These are phyloP conservation scores for Incurvaria masculella DNA, from an alignment of 2,888 invertebrate genomes.

Conservation along the genomic window DNA sequence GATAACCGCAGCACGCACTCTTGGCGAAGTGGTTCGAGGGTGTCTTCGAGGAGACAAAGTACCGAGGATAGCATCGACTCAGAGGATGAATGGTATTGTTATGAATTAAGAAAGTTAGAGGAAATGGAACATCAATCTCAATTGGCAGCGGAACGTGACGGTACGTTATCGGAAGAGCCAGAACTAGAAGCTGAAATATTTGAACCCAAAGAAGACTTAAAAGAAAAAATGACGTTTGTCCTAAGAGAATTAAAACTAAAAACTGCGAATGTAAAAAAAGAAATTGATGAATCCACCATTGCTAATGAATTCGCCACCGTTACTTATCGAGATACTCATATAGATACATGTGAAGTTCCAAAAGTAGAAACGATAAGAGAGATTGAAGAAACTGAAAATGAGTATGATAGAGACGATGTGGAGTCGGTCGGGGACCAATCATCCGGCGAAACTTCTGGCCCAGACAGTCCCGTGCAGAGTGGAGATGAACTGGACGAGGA, in stretches of 20 bases:
- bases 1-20: constrained; percentile 86
- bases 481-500: constrained; percentile 70
- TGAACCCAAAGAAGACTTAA: constrained; percentile 66
- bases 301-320: constrained; percentile 5
- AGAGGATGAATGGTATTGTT: constrained; percentile 92
- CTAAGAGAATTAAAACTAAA: constrained; percentile 71
- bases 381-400: constrained; percentile 30
- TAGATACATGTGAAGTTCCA: constrained; percentile 21
- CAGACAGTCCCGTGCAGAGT: constrained; percentile 78
- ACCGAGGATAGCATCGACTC: constrained; percentile 92
- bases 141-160: constrained; percentile 61
- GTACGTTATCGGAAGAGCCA: constrained; percentile 58
- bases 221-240: constrained; percentile 78
- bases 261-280: constrained; percentile 49
- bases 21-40: constrained; percentile 80
- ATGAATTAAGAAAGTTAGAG: constrained; percentile 81
- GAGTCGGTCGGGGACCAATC: constrained; percentile 60
- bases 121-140: constrained; percentile 78
- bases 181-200: constrained; percentile 50
- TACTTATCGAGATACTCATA: constrained; percentile 8
- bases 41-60: constrained; percentile 84
- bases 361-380: constrained; percentile 13
- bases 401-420: constrained; percentile 41
- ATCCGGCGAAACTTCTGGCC: constrained; percentile 86
- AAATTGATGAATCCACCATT: constrained; percentile 33